Evolutionary conservation across 2,888 invertebrate species (phyloP).

Genomic region (Macaria liturata): DNA sequence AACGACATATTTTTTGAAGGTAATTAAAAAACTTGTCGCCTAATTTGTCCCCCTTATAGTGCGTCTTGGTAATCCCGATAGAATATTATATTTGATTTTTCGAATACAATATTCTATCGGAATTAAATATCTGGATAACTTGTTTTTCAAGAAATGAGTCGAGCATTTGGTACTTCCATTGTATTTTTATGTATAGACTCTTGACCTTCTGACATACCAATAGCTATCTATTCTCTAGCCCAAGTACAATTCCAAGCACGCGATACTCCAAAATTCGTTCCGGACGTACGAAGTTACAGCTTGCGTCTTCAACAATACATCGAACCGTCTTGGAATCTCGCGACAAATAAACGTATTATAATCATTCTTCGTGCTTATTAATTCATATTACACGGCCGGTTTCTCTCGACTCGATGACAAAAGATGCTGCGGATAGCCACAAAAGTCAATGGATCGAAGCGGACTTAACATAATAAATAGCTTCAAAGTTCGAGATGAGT

Average conservation of each 20-base stretch:
- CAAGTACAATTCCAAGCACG: conserved; percentile 50
- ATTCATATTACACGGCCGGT: conserved; percentile 83
- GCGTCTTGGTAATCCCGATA: too few relatives aligned
- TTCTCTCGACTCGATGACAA: conserved; percentile 76
- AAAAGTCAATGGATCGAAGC: conserved; percentile 77
- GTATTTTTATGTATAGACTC: too few relatives aligned
- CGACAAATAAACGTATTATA: conserved; percentile 75
- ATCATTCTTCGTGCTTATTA: conserved; percentile 80
- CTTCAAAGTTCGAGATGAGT: conserved; percentile 56
- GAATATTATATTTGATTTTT: too few relatives aligned
- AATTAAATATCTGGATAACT: too few relatives aligned
- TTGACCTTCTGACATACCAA: too few relatives aligned
- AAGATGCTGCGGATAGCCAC: conserved; percentile 70
- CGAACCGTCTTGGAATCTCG: conserved; percentile 51
- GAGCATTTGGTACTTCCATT: too few relatives aligned
- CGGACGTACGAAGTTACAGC: conserved; percentile 51
- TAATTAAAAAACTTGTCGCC: conserved; percentile 37
- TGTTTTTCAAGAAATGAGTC: too few relatives aligned
- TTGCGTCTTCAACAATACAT: conserved; percentile 56
- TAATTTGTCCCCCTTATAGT: conserved; percentile 29
- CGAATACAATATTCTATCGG: too few relatives aligned
- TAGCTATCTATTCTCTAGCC: too few relatives aligned
- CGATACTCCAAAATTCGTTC: conserved; percentile 75
- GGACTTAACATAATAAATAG: conserved; percentile 78
- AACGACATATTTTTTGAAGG: conserved; percentile 32